Conservation (phyloP, 2,113 vertebrate genomes). For the Barbus barbus region DNA sequence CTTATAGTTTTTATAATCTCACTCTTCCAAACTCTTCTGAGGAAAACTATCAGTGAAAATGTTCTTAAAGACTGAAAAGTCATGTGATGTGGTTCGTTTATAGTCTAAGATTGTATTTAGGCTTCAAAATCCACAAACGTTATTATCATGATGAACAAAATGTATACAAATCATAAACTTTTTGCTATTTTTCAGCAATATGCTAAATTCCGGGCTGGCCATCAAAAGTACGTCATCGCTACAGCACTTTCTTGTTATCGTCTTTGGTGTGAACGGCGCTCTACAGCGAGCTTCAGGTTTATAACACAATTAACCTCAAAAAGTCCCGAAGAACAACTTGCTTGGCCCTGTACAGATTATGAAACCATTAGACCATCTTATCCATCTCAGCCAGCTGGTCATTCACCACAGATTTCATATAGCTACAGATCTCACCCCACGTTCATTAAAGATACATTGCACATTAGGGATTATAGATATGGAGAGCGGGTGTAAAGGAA, state of each 20-base stretch:
- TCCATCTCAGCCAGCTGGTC: constrained; percentile 22
- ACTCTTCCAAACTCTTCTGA: too few species aligned
- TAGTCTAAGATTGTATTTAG: too few species aligned
- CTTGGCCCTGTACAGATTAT: constrained; percentile 27
- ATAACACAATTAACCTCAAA: background rate
- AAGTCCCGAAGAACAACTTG: background rate
- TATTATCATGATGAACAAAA: too few species aligned
- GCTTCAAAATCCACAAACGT: too few species aligned
- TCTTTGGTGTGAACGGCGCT: background rate
- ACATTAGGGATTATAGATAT: constrained; percentile 8
- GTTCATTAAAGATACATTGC: constrained; percentile 15
- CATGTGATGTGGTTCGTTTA: too few species aligned
- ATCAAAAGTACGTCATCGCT: too few species aligned
- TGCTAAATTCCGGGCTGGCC: too few species aligned
- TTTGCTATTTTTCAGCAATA: too few species aligned
- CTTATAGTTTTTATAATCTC: too few species aligned
- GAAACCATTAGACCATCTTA: constrained; percentile 39
- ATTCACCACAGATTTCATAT: constrained; percentile 6
- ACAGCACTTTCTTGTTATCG: background rate
- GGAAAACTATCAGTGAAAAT: too few species aligned
- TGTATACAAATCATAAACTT: too few species aligned
- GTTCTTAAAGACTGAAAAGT: too few species aligned
- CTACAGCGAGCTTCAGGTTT: background rate
- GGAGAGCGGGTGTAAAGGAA: background rate
- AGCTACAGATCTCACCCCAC: background rate